Evolutionary conservation across 64 coral and sea anemone species (phyloP), one percentile per base, ranked within the genome.

Genomic region (Montipora efflorescens): DNA sequence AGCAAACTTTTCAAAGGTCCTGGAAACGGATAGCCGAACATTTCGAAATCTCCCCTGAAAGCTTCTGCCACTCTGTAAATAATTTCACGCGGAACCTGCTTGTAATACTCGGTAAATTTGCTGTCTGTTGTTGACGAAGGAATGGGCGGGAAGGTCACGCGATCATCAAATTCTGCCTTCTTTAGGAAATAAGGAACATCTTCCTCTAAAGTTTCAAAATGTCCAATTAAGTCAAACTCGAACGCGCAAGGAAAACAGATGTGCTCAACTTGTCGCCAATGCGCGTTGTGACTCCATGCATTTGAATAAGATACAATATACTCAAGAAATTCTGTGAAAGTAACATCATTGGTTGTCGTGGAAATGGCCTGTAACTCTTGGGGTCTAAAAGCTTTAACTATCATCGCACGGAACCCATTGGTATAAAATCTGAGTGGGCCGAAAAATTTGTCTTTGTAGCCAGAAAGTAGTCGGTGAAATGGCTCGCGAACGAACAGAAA

Each of bases 401-500:
- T 90, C 43, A 28, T 48, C 20, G 18, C 16, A 9, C 75, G 73
- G 20, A 11, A 70, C 7, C 47, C 1, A 20, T 79, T 81, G 23
- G 61, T 76, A n/a, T 90, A 90, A 4, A 61, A 7, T 67, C 76
- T 69, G 66, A 71, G 80, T 16, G n/a, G 66, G 16, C 77, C 77
- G 22, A 69, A 52, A 14, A 90, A 81, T 80, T 81, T 90, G 47
- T 90, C 89, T 72, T 70, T 49, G 77, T 90, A 90, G 45, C 50
- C 89, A 14, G 77, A 90, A 11, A 90, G 43, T 13, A 90, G 36
- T 67, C 89, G 55, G 55, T 90, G 51, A 23, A 90, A 81, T 23
- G 89, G 89, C n/a, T 90, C 78, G 53, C 89, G 75, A 69, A 90
- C 89, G 43, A 90, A 90, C 0, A 81, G 5, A 50, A 90, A 90